These are phyloP conservation scores for Gasteruption jaculator DNA, from an alignment of 2,888 invertebrate genomes.

Conservation along the genomic window DNA sequence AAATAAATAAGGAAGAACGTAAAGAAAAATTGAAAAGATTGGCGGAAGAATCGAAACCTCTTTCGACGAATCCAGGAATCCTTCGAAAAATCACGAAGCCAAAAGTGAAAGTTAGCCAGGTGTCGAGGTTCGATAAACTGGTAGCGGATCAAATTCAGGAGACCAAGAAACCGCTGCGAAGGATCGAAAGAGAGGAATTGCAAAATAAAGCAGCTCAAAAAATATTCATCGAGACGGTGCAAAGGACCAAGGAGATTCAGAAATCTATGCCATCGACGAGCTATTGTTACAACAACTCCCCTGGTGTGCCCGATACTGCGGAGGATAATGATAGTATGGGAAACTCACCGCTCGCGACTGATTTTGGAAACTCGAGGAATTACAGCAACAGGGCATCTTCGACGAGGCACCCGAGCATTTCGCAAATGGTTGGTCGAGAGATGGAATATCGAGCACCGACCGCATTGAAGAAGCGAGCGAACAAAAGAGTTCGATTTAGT, in stretches of 20 bases:
- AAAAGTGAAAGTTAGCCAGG: constrained; percentile 53
- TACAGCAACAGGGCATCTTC: too few species aligned
- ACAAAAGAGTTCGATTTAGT: constrained; percentile 34
- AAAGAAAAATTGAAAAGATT: constrained; percentile 56
- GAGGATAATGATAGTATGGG: too few species aligned
- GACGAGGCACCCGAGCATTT: too few species aligned
- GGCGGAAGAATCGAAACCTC: constrained; percentile 43
- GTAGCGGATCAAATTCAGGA: constrained; percentile 20
- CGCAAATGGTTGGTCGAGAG: too few species aligned
- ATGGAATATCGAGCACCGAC: constrained; percentile 13
- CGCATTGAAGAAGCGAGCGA: constrained; percentile 4
- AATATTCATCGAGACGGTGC: too few species aligned
- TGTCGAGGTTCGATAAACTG: constrained; percentile 60
- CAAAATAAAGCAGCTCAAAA: too few species aligned
- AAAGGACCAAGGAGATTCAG: neutral
- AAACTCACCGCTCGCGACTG: too few species aligned
- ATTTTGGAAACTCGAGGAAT: too few species aligned
- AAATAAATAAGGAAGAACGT: constrained; percentile 49
- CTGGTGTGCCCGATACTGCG: too few species aligned
- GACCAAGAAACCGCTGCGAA: neutral
- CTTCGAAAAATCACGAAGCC: constrained; percentile 29
- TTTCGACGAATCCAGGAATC: constrained; percentile 21
- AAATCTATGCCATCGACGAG: too few species aligned
- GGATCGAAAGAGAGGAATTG: too few species aligned
- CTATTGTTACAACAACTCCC: too few species aligned